Evolutionary conservation across 2,797 vertebrate genomes (phyloP), one percentile per base, ranked within the genome.

Genomic region (Mormyrus hasselquistii): DNA sequence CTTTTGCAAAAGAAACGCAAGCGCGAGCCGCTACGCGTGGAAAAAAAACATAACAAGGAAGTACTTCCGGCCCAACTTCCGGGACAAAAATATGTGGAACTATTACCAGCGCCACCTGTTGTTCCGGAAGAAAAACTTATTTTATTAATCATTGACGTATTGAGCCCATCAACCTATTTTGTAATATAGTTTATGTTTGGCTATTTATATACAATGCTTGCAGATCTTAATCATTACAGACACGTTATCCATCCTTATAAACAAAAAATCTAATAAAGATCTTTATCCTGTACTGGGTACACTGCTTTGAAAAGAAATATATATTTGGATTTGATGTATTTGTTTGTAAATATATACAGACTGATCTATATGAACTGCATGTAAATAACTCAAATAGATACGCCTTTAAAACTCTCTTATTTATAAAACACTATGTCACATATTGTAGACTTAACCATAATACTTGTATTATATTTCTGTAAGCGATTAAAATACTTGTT

Each of bases 51-150:
- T 69, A 88, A 47, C 57, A 88, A 12, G 44, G 62, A 88, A 73
- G 19, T 52, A 69, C 44, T 88, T 49, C 8, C 57, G 38, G 41
- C 62, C 73, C n/a, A 69, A 73, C 87, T 88, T 88, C 87, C 87
- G 87, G 44, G 2, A 50, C n/a, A 34, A 47, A 47, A 34, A 29
- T 53, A 52, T 3, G 83, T 47, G 49, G 2, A 7, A 53, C 19
- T 50, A 16, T 85, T 85, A 85, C 25, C 12, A 85, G 49, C 83
- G 83, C 83, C 83, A 14, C 49, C 83, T 82, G 50, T 29, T 53
- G 83, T 53, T 82, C 2, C 9, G 76, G 76, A 82, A 34, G 76
- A 82, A n/a, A 47, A 47, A 82, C 16, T 8, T n/a, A 47, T n/a
- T n/a, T 19, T 82, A 47, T 82, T 82, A 44, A 10, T 82, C 38